Evolutionary conservation across 2,113 vertebrate species (phyloP).

Genomic region (Melospiza georgiana): DNA sequence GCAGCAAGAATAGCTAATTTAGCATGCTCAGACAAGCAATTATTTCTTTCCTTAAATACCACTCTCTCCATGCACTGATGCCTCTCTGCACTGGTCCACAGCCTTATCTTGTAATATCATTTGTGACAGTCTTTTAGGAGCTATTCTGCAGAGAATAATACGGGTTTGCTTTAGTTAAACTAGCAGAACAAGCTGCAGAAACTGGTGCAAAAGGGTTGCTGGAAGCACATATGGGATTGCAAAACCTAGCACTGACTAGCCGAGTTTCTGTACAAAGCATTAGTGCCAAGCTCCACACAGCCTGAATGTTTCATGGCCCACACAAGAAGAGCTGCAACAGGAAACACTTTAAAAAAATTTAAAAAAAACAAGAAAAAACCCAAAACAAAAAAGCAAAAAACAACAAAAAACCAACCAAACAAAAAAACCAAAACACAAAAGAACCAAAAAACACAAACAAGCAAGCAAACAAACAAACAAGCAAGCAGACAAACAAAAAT

Average conservation of each 20-base stretch:
- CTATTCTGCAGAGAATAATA: not conserved
- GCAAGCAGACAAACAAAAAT: not conserved
- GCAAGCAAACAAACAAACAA: too few relatives aligned
- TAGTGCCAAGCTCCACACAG: not conserved
- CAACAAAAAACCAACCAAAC: too few relatives aligned
- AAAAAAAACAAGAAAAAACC: too few relatives aligned
- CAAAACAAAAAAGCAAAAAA: too few relatives aligned
- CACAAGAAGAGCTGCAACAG: not conserved
- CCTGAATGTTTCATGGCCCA: not conserved
- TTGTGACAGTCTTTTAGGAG: constrained; percentile 25
- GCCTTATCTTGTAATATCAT: not conserved
- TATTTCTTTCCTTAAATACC: constrained; percentile 52
- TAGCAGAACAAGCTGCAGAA: not conserved
- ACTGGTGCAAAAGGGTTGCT: not conserved
- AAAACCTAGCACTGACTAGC: not conserved
- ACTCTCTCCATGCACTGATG: constrained; percentile 10
- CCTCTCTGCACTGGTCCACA: not conserved
- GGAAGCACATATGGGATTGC: not conserved
- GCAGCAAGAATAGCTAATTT: constrained; percentile 56
- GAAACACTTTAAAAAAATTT: not conserved
- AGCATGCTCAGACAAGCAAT: constrained; percentile 60
- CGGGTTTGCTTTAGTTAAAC: not conserved
- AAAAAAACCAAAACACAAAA: too few relatives aligned
- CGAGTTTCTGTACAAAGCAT: not conserved
- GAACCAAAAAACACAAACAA: too few relatives aligned